Base-by-base conservation (phyloP, 2,797 vertebrate species). In the Glyptemys insculpta region DNA sequence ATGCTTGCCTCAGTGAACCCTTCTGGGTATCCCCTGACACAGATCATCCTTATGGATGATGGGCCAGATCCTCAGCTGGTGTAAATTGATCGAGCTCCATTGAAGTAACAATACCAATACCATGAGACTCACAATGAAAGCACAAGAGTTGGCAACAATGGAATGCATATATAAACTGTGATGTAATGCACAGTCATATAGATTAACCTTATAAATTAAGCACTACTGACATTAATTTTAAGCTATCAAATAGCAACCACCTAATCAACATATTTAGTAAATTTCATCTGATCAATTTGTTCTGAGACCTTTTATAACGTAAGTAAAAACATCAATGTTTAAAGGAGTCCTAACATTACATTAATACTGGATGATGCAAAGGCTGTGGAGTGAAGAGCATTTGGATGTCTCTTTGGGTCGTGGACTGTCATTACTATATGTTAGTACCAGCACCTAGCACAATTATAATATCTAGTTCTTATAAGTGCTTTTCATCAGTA, bases 191-290 rank as follows among this genome's bases (percentile, higher is more conserved):
- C 8, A 72, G n/a, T 72, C 65, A 72, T 41, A 2, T 16, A 76
- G 68, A 65, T 10, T 91, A 88, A 83, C n/a, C 25, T 88, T 87
- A 41, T 27, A 78, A 91, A 93, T 94, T 54, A 83, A 41, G n/a
- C 87, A n/a, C 19, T 47, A n/a, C 52, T 56, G 50, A 1, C 54
- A 85, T 85, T 78, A 80, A 74, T 56, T 80, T 11, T 27, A 4
- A 37, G 37, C 50, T 53, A 4, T n/a, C 10, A 29, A 76, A 57
- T 87, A 79, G 87, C 82, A 96, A 74, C 27, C 6, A 68, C 79
- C 2, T 4, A 72, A 52, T 21, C 52, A 21, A 15, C 79, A 18
- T 76, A 50, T 79, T 83, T 91, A 76, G 4, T 53, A 19, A 83
- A 23, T 89, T 93, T 93, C 52, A 85, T 2, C 29, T 68, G 52